These are phyloP conservation scores for Amphimallon solstitiale DNA, from an alignment of 2,888 invertebrate genomes.

Conservation along the genomic window DNA sequence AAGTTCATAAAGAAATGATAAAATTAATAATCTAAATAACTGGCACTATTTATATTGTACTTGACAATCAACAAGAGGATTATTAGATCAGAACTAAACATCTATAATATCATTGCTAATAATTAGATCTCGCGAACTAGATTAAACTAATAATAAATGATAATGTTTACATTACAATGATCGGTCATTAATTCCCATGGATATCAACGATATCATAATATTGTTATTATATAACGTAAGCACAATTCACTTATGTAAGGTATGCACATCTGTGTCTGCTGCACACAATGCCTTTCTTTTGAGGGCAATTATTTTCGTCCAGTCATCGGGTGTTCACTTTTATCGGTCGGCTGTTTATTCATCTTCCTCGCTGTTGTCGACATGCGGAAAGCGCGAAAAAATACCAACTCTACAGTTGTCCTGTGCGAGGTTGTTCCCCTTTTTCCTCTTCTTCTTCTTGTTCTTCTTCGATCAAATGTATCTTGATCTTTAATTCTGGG, in stretches of 20 bases:
- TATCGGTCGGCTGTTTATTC: conserved; percentile 14
- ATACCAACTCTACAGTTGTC: background rate
- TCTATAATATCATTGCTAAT: too few relatives aligned
- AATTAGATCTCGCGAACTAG: too few relatives aligned
- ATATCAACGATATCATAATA: background rate
- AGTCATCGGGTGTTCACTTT: conserved; percentile 4
- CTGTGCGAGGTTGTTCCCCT: background rate
- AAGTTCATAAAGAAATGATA: too few relatives aligned
- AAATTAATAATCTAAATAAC: too few relatives aligned
- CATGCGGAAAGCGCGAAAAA: conserved; percentile 11
- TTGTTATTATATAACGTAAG: background rate
- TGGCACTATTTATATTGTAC: too few relatives aligned
- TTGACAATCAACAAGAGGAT: too few relatives aligned
- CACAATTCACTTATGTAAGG: background rate
- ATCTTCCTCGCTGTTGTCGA: conserved; percentile 4
- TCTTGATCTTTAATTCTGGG: conserved; percentile 23
- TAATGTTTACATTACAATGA: too few relatives aligned
- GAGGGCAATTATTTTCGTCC: conserved; percentile 16
- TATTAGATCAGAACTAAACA: too few relatives aligned
- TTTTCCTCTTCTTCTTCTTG: too few relatives aligned
- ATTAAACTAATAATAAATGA: too few relatives aligned
- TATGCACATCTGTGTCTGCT: background rate
- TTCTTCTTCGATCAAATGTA: conserved; percentile 14
- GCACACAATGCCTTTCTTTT: conserved; percentile 2
- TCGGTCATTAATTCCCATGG: too few relatives aligned